Base-by-base conservation (phyloP, 2,797 vertebrate genomes). In the Halcyon smyrnensis region DNA sequence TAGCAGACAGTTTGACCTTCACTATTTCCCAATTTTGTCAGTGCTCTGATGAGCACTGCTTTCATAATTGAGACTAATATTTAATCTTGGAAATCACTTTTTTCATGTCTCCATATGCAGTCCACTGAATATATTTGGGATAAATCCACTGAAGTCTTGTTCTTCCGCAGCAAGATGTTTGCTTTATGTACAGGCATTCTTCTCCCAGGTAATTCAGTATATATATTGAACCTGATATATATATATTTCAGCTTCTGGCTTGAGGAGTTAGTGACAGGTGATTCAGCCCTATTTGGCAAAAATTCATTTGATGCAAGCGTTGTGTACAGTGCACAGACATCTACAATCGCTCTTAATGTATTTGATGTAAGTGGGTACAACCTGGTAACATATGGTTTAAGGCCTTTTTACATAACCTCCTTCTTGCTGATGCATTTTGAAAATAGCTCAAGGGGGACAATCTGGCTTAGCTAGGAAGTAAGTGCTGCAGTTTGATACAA, bases 381-480 rank as follows among this genome's bases (percentile, higher is more conserved):
- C 93, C 84, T 93, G 86, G 69, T 92, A 97, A 94, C 93, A 93
- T 95, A 92, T 57, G 94, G 91, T 96, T 97, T 96, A 62, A 89
- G 95, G 95, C 80, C 90, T 93, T 96, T 96, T 90, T 95, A 92
- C 85, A 90, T 91, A 97, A 96, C 74, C 60, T 94, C 57, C 79
- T 89, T 78, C 90, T 97, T 95, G 91, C 84, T 93, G 97, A 97
- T 97, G 90, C 50, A 91, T 96, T 98, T 96, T 95, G 73, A 97
- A 97, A 97, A 91, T 89, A 97, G 94, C 93, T 97, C 77, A 80
- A 76, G 95, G 96, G 95, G 90, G 83, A 94, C 93, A 97, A 96
- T 97, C 95, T 96, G 83, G 92, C 84, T 97, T 84, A 97, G 87
- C 89, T 87, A 84, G 65, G 84, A 95, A 95, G 57, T 36, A 95